Conservation (phyloP, 2,113 vertebrate genomes). For the Pachycephala philippinensis region DNA sequence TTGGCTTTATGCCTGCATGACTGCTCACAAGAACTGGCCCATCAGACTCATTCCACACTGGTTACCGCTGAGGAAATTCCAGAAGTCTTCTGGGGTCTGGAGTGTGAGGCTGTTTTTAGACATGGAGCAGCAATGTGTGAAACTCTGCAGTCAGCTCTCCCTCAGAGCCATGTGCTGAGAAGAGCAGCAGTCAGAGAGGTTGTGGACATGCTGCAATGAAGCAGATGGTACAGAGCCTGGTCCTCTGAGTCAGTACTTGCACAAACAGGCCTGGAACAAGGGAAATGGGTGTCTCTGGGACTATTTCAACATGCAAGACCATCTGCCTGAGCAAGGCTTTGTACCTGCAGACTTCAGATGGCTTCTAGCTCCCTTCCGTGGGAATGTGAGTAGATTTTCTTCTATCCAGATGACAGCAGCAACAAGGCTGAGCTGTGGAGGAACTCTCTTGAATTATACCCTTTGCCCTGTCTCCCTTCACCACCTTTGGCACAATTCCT, state of each 20-base stretch:
- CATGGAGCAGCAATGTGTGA: not conserved
- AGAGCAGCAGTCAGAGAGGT: not conserved
- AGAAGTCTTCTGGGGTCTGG: not conserved
- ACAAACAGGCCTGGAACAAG: not conserved
- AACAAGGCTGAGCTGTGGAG: not conserved
- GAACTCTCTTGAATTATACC: not conserved
- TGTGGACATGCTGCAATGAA: accelerated
- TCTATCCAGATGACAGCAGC: not conserved
- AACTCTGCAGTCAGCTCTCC: not conserved
- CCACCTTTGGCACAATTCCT: not conserved
- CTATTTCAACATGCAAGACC: not conserved
- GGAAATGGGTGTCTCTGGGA: not conserved
- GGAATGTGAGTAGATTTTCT: not conserved
- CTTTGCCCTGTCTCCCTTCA: not conserved
- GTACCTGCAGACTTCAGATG: not conserved
- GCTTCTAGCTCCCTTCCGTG: not conserved
- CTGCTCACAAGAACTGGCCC: not conserved
- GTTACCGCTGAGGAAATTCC: constrained; percentile 41
- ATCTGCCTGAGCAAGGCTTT: not conserved
- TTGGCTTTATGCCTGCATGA: not conserved
- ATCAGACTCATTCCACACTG: not conserved
- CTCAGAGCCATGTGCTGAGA: not conserved
- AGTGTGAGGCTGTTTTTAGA: not conserved
- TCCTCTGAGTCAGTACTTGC: not conserved
- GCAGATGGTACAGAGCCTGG: not conserved